Evolutionary conservation across 2,888 invertebrate species (phyloP), one percentile per base, ranked within the genome.

Genomic region (Epistrophella euchroma): DNA sequence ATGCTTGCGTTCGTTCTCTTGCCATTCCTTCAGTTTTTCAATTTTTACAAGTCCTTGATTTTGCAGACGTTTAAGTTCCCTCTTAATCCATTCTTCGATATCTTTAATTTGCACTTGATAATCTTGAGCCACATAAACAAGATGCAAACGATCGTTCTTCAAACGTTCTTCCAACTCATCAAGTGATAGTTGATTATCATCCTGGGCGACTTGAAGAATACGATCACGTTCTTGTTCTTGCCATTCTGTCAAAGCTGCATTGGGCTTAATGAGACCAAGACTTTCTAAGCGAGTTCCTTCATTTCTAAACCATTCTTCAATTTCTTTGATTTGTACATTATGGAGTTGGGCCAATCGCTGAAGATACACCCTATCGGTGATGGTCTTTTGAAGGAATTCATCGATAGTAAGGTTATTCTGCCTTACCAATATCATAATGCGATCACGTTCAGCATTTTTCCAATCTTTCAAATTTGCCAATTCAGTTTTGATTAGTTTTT

Each of bases 31-130:
- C 0, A 92, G 89, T 43, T 92, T 90, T 7, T 91, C 90, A 28
- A 91, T 91, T 84, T 91, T 91, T n/a, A 91, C 84, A 28, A 91
- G 88, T 4, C 92, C 91, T 79, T 91, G 91, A 56, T 91, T 91
- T 3, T 91, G 90, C 71, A 92, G 85, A 50, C 92, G 91, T 1
- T 89, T 88, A 40, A 92, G 75, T 73, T 92, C 92, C 75, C 91
- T 91, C 52, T 89, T 90, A 89, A 92, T 91, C 90, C 91, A 92
- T 13, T 88, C 88, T 70, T 92, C 91, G 32, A 92, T 91, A 71
- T 91, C 92, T 50, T 90, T 90, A 0, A 92, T 91, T 76, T 91
- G 92, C 1, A 92, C 90, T 70, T 91, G 90, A 80, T 92, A 92
- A n/a, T 91, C 89, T 0, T 90, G 88, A 0, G 92, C 91, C 35